These are phyloP conservation scores for Lepeophtheirus salmonis DNA, from an alignment of 1,140 invertebrate genomes.

Conservation along the genomic window DNA sequence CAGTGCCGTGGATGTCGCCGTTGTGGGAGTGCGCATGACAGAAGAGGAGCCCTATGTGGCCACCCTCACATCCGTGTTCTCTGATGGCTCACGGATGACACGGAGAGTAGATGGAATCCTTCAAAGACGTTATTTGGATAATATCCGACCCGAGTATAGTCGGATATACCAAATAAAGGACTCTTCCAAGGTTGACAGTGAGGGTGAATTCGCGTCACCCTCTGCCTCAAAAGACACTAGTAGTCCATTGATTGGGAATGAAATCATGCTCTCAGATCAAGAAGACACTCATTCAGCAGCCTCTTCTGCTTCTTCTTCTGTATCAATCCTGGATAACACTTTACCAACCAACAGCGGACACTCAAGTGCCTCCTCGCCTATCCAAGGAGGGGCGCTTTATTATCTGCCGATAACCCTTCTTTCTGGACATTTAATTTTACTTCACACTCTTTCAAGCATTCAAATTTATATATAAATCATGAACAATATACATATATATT, in stretches of 20 bases:
- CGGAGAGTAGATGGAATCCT: constrained; percentile 1
- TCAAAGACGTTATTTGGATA: constrained; percentile 6
- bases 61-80: constrained; percentile 5
- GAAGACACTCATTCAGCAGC: background rate
- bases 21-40: constrained; percentile 4
- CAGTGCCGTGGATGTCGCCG: constrained; percentile 3
- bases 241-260: background rate
- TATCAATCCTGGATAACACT: background rate
- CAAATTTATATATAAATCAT: no score
- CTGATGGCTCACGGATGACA: constrained; percentile 1
- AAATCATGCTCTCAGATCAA: background rate
- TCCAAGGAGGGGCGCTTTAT: no score
- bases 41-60: constrained; percentile 11
- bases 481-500: no score
- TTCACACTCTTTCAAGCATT: no score
- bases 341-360: background rate
- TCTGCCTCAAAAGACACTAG: background rate
- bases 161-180: constrained; percentile 13
- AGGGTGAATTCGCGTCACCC: background rate
- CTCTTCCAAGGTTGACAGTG: background rate
- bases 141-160: constrained; percentile 13
- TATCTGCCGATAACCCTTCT: no score
- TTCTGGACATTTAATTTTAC: no score
- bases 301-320: no score
- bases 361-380: background rate